Percentiles rank a stretch among this genome's conserved stretches.
These are phyloP conservation scores for Cataglyphis albicans DNA, from an alignment of 2,888 invertebrate genomes.

Conservation along the genomic window DNA sequence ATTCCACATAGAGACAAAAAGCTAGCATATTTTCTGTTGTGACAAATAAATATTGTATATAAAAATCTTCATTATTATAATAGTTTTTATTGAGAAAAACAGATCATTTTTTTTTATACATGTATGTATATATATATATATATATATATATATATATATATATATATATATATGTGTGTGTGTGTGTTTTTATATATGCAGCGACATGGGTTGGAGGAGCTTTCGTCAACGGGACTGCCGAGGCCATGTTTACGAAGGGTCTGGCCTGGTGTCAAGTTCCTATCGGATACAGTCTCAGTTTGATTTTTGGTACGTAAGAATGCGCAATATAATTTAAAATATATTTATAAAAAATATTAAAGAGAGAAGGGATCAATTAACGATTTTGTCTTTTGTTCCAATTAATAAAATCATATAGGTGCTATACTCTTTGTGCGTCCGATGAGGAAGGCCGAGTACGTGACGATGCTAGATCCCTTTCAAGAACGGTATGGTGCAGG, in stretches of 20 bases:
- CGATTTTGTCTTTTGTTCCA: neutral
- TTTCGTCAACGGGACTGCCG: conserved; percentile 91
- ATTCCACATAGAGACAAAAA: conserved; percentile 5
- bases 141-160: too few species aligned
- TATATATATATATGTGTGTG: too few species aligned
- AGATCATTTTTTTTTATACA: too few species aligned
- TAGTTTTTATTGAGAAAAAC: neutral
- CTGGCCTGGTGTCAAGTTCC: conserved; percentile 91
- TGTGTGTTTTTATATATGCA: conserved; percentile 55
- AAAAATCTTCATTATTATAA: neutral
- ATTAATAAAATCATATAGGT: conserved; percentile 84
- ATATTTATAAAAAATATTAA: neutral
- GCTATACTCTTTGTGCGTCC: conserved; percentile 90
- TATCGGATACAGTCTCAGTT: conserved; percentile 90
- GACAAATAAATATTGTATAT: neutral
- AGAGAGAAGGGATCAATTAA: too few species aligned
- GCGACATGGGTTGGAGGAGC: conserved; percentile 89
- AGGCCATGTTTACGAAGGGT: conserved; percentile 89
- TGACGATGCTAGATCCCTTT: conserved; percentile 91
- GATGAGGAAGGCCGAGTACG: conserved; percentile 90
- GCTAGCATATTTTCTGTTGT: neutral
- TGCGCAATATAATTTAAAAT: neutral
- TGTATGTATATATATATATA: too few species aligned
- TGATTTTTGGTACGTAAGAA: conserved; percentile 88
- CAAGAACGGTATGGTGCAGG: conserved; percentile 90